Conservation (phyloP, 1,140 invertebrate species). For the Cyphomyrmex costatus region DNA sequence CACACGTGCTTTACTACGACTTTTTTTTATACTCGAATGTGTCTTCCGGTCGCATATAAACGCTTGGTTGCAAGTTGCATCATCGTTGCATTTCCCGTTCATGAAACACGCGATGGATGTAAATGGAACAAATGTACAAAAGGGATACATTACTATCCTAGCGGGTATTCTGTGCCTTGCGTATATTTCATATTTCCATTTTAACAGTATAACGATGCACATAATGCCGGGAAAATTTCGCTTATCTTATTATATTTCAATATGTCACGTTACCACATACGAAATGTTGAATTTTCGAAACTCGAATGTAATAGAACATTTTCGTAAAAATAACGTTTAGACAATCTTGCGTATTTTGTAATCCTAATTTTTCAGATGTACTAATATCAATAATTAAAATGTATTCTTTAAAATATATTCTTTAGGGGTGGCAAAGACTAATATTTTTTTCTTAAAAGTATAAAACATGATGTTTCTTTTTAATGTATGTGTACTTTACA, state of each 20-base stretch:
- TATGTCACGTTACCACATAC: neutral
- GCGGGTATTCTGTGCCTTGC: constrained; percentile 16
- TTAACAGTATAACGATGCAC: neutral
- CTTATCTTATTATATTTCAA: constrained; percentile 37
- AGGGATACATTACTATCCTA: constrained; percentile 47
- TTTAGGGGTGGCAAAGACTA: too few species aligned
- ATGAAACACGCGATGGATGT: constrained; percentile 55
- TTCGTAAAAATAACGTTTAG: neutral
- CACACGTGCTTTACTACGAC: constrained; percentile 10
- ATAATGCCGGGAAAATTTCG: constrained; percentile 10
- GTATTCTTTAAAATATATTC: too few species aligned
- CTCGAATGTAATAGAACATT: neutral
- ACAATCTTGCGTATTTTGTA: neutral
- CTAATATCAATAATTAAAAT: too few species aligned
- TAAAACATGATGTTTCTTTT: too few species aligned
- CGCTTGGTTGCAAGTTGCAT: constrained; percentile 32
- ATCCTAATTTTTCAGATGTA: neutral
- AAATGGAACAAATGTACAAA: constrained; percentile 58
- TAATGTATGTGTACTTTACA: too few species aligned
- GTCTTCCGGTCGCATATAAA: constrained; percentile 39
- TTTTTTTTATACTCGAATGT: constrained; percentile 38
- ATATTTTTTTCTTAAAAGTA: too few species aligned
- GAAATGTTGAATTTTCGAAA: constrained; percentile 15
- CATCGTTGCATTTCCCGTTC: constrained; percentile 48
- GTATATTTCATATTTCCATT: constrained; percentile 28